Conservation (phyloP, 2,113 vertebrate species). For the Pica pica region DNA sequence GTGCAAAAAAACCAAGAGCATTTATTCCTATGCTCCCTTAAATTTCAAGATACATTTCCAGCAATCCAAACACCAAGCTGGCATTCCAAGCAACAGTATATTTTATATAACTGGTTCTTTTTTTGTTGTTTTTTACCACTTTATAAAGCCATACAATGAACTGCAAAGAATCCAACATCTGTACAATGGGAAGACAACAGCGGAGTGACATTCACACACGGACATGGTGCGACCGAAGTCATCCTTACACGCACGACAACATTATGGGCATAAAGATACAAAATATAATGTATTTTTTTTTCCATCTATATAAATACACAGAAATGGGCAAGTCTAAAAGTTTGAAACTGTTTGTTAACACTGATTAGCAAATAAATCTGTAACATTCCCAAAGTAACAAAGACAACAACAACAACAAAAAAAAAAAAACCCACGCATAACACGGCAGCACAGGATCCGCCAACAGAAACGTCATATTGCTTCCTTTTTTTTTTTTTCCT, state of each 20-base stretch:
- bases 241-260: slow-evolving; percentile 60
- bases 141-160: slow-evolving; percentile 93
- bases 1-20: slow-evolving; percentile 25
- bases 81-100: slow-evolving; percentile 74
- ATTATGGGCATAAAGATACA: slow-evolving; percentile 74
- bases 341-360: slow-evolving; percentile 53
- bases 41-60: slow-evolving; percentile 25
- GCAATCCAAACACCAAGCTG: slow-evolving; percentile 44
- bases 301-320: slow-evolving; percentile 83
- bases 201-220: slow-evolving; percentile 78
- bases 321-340: slow-evolving; percentile 15
- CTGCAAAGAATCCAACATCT: slow-evolving; percentile 79
- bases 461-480: slow-evolving; percentile 10
- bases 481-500: slow-evolving; percentile 3
- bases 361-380: slow-evolving; percentile 58
- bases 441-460: not conserved
- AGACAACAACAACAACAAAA: not conserved
- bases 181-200: slow-evolving; percentile 75
- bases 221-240: slow-evolving; percentile 36
- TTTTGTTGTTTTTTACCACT: slow-evolving; percentile 82
- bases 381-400: slow-evolving; percentile 24
- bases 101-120: slow-evolving; percentile 68
- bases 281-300: slow-evolving; percentile 76
- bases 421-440: not conserved
- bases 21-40: slow-evolving; percentile 39